phyloP scores from a whole-genome alignment of 2,797 vertebrate species.

The Halcyon leucocephala region DNA sequence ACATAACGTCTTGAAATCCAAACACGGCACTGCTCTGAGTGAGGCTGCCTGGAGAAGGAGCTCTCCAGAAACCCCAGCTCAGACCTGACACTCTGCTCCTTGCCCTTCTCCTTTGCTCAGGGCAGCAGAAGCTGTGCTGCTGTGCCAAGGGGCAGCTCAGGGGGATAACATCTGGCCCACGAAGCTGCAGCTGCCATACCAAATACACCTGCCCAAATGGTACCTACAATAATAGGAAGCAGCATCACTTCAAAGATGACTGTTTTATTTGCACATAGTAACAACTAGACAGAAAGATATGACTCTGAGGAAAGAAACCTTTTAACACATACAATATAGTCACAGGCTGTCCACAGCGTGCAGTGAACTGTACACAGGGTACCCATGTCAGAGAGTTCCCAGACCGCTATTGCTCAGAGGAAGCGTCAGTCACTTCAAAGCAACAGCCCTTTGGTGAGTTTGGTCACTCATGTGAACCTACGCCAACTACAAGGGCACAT shows the following conservation, averaged over 20 bases:
- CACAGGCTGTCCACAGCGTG: not conserved
- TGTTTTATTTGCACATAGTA: not conserved
- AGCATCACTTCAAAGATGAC: not conserved
- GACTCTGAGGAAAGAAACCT: not conserved
- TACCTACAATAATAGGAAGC: not conserved
- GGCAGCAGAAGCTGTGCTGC: not conserved
- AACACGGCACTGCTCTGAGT: not conserved
- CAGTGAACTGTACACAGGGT: not conserved
- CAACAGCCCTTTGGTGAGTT: not conserved
- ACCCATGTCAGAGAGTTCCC: not conserved
- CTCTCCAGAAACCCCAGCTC: not conserved
- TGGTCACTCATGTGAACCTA: not conserved
- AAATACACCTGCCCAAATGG: not conserved
- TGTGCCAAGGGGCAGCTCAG: not conserved
- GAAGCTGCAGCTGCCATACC: not conserved
- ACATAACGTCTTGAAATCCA: not conserved
- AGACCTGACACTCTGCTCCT: not conserved
- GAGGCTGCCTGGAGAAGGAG: not conserved
- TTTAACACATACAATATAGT: not conserved
- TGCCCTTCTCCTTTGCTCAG: not conserved
- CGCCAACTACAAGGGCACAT: not conserved
- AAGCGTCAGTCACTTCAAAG: not conserved
- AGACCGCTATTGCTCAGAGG: not conserved
- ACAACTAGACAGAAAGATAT: not conserved
- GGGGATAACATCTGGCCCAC: not conserved